A percentile compares a stretch with the other conserved stretches of the same genome.
Conservation (phyloP, 2,797 vertebrate genomes). For the Arnoldichthys spilopterus region DNA sequence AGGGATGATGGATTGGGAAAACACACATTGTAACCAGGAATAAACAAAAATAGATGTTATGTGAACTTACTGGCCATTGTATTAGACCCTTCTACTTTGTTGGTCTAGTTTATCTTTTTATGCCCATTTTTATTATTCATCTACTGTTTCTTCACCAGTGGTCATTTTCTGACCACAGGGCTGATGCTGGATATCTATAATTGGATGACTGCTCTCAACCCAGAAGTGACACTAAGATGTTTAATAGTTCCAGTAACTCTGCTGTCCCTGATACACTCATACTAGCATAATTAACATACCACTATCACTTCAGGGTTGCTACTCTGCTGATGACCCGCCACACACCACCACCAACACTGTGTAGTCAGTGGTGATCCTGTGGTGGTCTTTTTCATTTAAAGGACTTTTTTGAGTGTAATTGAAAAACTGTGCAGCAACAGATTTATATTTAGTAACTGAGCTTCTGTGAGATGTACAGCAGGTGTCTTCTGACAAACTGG, state of each 20-base stretch:
- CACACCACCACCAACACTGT: not conserved
- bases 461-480: not conserved
- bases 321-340: not conserved
- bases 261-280: not conserved
- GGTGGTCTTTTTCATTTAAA: not conserved
- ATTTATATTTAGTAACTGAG: not conserved
- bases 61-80: no score
- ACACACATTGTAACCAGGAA: no score
- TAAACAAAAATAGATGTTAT: no score
- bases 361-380: not conserved
- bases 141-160: not conserved
- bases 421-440: not conserved
- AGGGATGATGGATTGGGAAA: no score
- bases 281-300: not conserved
- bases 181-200: not conserved
- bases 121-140: not conserved
- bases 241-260: not conserved
- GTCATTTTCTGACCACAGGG: not conserved
- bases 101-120: not conserved
- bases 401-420: not conserved
- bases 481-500: not conserved
- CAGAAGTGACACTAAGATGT: not conserved
- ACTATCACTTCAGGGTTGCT: not conserved
- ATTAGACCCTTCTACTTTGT: no score
- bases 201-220: not conserved